Conservation (phyloP, 2,888 invertebrate genomes). For the Campoplex nolae region DNA sequence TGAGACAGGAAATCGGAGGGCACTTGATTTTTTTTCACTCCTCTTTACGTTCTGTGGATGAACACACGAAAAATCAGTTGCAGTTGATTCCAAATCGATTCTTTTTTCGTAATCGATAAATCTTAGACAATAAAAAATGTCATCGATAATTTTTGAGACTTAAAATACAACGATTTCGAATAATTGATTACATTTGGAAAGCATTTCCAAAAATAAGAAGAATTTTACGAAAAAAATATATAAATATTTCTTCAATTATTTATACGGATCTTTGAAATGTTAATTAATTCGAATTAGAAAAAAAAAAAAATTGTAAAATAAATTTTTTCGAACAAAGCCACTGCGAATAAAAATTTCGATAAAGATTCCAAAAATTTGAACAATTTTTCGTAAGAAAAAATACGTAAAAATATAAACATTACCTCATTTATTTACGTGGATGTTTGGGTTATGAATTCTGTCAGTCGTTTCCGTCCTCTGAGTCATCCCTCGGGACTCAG, state of each 20-base stretch:
- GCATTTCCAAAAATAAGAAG: no score
- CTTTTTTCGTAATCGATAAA: not conserved
- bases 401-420: conserved; percentile 1
- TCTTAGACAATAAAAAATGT: not conserved
- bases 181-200: no score
- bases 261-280: no score
- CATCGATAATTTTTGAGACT: not conserved
- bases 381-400: not conserved
- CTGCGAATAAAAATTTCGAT: not conserved
- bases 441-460: not conserved
- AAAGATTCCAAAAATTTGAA: not conserved
- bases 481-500: conserved; percentile 62
- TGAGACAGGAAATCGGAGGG: not conserved
- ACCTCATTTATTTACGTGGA: conserved; percentile 25
- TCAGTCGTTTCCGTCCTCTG: not conserved
- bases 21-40: not conserved
- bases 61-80: no score
- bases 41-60: not conserved
- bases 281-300: no score
- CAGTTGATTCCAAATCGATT: no score
- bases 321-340: not conserved
- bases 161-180: no score
- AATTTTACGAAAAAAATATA: no score
- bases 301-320: no score
- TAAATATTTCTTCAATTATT: no score